These are phyloP conservation scores for Tetrax tetrax DNA, from an alignment of 2,113 vertebrate species.

Conservation along the genomic window DNA sequence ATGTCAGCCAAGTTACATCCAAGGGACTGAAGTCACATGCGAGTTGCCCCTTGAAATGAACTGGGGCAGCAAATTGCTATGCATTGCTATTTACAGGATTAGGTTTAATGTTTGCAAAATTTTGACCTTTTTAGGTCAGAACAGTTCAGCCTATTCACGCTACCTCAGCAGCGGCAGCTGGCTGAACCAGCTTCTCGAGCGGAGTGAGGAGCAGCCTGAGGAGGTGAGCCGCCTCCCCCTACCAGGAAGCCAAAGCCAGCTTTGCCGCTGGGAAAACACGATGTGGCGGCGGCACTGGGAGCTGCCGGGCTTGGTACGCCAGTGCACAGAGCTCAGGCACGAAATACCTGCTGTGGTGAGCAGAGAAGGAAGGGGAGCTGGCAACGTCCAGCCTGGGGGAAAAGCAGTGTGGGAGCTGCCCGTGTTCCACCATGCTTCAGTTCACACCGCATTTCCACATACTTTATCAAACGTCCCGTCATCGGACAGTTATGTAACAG, in stretches of 20 bases:
- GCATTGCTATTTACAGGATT: neutral
- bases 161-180: neutral
- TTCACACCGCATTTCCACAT: no score
- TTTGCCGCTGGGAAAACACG: neutral
- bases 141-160: neutral
- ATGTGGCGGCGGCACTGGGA: neutral
- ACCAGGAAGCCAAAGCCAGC: neutral
- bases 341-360: neutral
- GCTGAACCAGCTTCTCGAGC: neutral
- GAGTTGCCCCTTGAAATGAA: neutral
- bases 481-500: neutral
- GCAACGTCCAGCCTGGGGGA: neutral
- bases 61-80: rapidly evolving
- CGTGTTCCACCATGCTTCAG: neutral
- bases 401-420: neutral
- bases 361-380: neutral
- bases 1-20: neutral
- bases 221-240: neutral
- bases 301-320: neutral
- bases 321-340: neutral
- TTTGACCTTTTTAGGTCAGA: neutral
- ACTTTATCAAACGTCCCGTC: neutral
- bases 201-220: neutral
- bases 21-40: neutral
- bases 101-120: neutral